Evolutionary conservation across 2,888 invertebrate species (phyloP).

Genomic region (Teinopalpus imperialis): DNA sequence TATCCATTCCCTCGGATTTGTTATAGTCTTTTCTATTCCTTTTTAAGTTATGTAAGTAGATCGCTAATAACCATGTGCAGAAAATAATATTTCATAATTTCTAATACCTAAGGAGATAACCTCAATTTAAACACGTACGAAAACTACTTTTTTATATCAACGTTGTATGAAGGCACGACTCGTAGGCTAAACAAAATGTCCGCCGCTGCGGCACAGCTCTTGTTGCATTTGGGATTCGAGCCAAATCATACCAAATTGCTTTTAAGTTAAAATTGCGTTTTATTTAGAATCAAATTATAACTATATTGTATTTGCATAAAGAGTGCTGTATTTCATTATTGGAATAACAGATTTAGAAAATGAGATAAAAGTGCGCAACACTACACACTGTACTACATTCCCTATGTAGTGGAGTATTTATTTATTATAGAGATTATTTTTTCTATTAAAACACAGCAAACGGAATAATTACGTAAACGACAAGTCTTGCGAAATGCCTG

Average conservation of each 20-base stretch:
- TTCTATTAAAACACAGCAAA: slow-evolving; percentile 25
- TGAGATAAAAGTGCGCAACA: no score
- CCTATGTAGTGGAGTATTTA: background rate
- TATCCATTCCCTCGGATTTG: no score
- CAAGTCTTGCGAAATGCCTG: slow-evolving; percentile 54
- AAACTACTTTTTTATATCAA: slow-evolving; percentile 14
- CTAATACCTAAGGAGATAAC: no score
- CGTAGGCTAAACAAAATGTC: slow-evolving; percentile 25
- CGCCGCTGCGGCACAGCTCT: slow-evolving; percentile 19
- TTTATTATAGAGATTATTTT: slow-evolving; percentile 10
- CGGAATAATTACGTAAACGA: slow-evolving; percentile 47
- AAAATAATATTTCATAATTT: no score
- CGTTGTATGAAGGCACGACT: slow-evolving; percentile 19
- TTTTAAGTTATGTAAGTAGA: no score
- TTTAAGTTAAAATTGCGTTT: no score
- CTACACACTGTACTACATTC: background rate
- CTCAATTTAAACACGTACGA: slow-evolving; percentile 29
- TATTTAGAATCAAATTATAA: no score
- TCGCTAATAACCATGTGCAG: no score
- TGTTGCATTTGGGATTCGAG: slow-evolving; percentile 16
- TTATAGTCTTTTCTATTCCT: no score
- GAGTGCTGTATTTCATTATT: no score
- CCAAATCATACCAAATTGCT: slow-evolving; percentile 20
- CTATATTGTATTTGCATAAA: no score
- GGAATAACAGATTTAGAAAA: no score